A percentile compares a stretch with the other conserved stretches of the same genome.
phyloP scores from a whole-genome alignment of 1,140 invertebrate species.

The Drosophila trapezifrons region DNA sequence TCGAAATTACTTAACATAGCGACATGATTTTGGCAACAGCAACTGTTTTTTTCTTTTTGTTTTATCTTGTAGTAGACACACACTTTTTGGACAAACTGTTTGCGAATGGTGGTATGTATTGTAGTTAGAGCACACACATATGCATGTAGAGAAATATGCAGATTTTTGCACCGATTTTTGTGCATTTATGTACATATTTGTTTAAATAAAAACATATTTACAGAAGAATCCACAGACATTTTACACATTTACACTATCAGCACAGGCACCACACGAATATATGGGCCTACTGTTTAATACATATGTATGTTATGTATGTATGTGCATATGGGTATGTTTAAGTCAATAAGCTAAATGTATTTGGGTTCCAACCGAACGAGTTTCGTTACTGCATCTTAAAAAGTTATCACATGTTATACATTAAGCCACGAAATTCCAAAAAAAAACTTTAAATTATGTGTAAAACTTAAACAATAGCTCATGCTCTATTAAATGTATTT shows the following conservation, averaged over 20 bases:
- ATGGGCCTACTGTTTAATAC: constrained; percentile 44
- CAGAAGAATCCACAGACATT: constrained; percentile 35
- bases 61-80: constrained; percentile 41
- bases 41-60: constrained; percentile 19
- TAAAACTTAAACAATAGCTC: constrained; percentile 72
- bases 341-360: constrained; percentile 45
- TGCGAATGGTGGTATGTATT: constrained; percentile 44
- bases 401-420: constrained; percentile 40
- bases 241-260: constrained; percentile 50
- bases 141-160: constrained; percentile 41
- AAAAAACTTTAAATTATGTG: constrained; percentile 52
- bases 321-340: constrained; percentile 39
- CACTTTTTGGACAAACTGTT: constrained; percentile 48
- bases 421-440: constrained; percentile 60
- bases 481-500: constrained; percentile 73
- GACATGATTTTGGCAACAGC: constrained; percentile 31
- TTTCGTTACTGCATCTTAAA: constrained; percentile 35
- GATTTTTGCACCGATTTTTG: constrained; percentile 31
- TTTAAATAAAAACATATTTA: constrained; percentile 47
- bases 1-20: constrained; percentile 44
- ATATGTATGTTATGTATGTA: constrained; percentile 40
- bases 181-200: constrained; percentile 44
- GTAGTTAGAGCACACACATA: constrained; percentile 44
- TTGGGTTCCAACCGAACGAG: constrained; percentile 32
- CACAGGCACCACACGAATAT: constrained; percentile 41